These are phyloP conservation scores for Lagria hirta DNA, from an alignment of 2,888 invertebrate genomes.

Conservation along the genomic window DNA sequence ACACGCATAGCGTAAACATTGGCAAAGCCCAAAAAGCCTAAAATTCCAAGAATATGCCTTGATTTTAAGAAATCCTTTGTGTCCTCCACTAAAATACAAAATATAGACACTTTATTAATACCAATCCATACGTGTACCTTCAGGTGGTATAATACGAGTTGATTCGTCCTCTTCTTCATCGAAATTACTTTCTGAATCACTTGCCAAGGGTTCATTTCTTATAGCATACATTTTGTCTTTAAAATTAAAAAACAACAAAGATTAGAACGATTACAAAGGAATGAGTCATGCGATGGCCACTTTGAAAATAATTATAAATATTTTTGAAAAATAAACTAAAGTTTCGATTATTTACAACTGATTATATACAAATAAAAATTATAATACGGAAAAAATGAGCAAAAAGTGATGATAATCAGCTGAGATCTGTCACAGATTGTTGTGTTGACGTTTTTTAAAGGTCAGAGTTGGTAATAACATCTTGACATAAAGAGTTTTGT, in stretches of 20 bases:
- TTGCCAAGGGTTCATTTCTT: constrained; percentile 3
- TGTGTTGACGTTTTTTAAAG: too few species aligned
- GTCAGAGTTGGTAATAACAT: too few species aligned
- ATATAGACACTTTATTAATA: not conserved
- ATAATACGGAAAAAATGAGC: too few species aligned
- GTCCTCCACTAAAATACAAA: constrained; percentile 55
- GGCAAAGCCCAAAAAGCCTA: constrained; percentile 86
- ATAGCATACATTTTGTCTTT: constrained; percentile 7
- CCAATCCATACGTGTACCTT: too few species aligned
- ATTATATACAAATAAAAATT: too few species aligned
- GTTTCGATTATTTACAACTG: too few species aligned
- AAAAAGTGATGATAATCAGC: too few species aligned
- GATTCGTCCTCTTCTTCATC: constrained; percentile 49
- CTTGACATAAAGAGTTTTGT: too few species aligned
- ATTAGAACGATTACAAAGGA: not conserved
- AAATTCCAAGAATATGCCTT: constrained; percentile 75
- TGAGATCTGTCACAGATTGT: too few species aligned
- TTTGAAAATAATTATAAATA: not conserved
- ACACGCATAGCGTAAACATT: constrained; percentile 89
- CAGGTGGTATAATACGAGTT: constrained; percentile 52
- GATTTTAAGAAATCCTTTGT: constrained; percentile 70
- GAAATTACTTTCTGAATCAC: constrained; percentile 36
- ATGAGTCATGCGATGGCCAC: not conserved
- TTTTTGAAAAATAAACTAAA: too few species aligned
- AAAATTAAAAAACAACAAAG: not conserved